phyloP scores from a whole-genome alignment of 2,888 invertebrate genomes.

The Cosmia trapezina region DNA sequence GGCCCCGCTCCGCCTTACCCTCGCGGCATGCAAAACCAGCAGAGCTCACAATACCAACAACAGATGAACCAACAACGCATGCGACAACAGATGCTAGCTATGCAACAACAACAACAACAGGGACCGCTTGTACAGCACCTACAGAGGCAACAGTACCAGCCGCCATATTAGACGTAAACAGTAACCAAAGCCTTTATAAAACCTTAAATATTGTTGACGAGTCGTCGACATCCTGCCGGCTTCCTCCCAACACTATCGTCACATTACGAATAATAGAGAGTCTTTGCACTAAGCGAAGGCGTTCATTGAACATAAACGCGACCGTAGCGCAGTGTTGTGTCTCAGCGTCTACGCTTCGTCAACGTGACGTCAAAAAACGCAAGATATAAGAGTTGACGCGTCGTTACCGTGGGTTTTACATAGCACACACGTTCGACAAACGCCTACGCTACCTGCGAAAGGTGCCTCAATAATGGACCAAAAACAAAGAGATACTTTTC shows the following conservation, averaged over 20 bases:
- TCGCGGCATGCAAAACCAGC: slow-evolving; percentile 90
- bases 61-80: slow-evolving; percentile 90
- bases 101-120: slow-evolving; percentile 91
- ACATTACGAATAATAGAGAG: slow-evolving; percentile 10
- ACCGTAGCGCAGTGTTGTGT: background rate
- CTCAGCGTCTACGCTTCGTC: too few species aligned
- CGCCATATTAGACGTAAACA: slow-evolving; percentile 78
- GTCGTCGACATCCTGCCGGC: background rate
- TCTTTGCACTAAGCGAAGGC: background rate
- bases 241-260: background rate
- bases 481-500: slow-evolving; percentile 36
- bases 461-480: slow-evolving; percentile 38
- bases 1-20: slow-evolving; percentile 95
- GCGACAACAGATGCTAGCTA: slow-evolving; percentile 92
- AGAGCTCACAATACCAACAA: slow-evolving; percentile 91
- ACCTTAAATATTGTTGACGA: background rate
- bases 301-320: background rate
- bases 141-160: slow-evolving; percentile 87
- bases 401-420: background rate
- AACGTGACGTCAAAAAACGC: background rate
- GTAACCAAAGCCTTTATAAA: background rate
- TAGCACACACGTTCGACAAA: background rate
- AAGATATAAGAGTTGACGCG: background rate
- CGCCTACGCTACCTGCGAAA: background rate
- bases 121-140: slow-evolving; percentile 88